These are phyloP conservation scores for Aromia moschata DNA, from an alignment of 2,888 invertebrate genomes.

Conservation along the genomic window DNA sequence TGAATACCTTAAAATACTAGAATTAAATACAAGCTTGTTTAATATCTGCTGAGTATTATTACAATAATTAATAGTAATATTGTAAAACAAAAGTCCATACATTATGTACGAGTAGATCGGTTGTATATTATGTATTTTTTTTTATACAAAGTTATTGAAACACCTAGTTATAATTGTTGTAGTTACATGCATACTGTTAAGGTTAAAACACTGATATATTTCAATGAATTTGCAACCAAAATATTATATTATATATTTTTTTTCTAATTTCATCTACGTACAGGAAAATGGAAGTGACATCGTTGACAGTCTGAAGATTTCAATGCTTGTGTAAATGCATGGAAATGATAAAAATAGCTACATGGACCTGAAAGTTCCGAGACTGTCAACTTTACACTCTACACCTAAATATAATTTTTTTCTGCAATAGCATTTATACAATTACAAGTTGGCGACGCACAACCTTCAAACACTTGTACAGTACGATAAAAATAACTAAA, in stretches of 20 bases:
- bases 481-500: constrained; percentile 51
- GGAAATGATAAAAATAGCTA: constrained; percentile 36
- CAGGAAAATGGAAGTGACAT: constrained; percentile 33
- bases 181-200: constrained; percentile 44
- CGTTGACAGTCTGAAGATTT: constrained; percentile 31
- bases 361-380: constrained; percentile 41
- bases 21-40: constrained; percentile 46
- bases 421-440: constrained; percentile 43
- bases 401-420: constrained; percentile 38
- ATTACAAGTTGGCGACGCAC: constrained; percentile 57
- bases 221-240: constrained; percentile 44
- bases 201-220: constrained; percentile 51
- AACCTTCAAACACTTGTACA: constrained; percentile 57
- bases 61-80: constrained; percentile 14
- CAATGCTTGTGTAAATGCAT: constrained; percentile 27
- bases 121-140: neutral
- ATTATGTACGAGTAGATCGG: neutral
- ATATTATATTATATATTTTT: constrained; percentile 35
- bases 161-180: constrained; percentile 44
- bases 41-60: constrained; percentile 48
- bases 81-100: constrained; percentile 3
- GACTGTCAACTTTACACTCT: constrained; percentile 39
- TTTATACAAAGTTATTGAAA: constrained; percentile 33
- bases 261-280: constrained; percentile 43
- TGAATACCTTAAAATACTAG: constrained; percentile 49